Evolutionary conservation across 2,888 invertebrate species (phyloP).

Genomic region (Oxytorus armatus): DNA sequence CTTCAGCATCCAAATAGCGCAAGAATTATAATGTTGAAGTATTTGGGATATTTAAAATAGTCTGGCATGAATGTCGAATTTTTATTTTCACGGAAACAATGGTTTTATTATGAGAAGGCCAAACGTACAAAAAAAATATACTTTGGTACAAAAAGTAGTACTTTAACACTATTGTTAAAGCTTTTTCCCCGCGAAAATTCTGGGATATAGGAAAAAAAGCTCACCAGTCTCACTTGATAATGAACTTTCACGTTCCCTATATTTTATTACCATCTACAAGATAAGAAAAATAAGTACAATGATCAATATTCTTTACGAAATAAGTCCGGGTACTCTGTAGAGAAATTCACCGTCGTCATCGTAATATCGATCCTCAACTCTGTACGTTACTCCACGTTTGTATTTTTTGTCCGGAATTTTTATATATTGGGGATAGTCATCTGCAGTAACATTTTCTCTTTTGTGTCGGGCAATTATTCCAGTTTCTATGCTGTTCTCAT

Average conservation of each 20-base stretch:
- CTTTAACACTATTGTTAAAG: too few relatives aligned
- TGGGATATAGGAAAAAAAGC: not conserved
- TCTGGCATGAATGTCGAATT: too few relatives aligned
- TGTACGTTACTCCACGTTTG: constrained; percentile 89
- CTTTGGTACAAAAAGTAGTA: too few relatives aligned
- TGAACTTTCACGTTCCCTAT: not conserved
- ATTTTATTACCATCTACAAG: constrained; percentile 33
- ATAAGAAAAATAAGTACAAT: constrained; percentile 11
- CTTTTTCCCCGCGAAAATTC: too few relatives aligned
- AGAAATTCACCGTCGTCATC: constrained; percentile 92
- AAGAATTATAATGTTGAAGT: too few relatives aligned
- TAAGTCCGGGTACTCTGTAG: constrained; percentile 88
- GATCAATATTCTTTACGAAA: constrained; percentile 37
- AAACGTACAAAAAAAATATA: too few relatives aligned
- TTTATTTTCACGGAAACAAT: too few relatives aligned
- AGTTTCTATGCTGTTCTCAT: constrained; percentile 70
- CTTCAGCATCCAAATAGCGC: too few relatives aligned
- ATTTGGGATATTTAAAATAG: too few relatives aligned
- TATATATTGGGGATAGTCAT: constrained; percentile 87
- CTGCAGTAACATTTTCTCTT: constrained; percentile 76
- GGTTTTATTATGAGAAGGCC: too few relatives aligned
- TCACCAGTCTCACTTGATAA: not conserved
- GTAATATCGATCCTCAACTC: constrained; percentile 92
- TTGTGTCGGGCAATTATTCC: constrained; percentile 80
- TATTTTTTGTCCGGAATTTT: constrained; percentile 89